Evolutionary conservation across 1,140 invertebrate genomes (phyloP), one percentile per base, ranked within the genome.

Genomic region (Drosophila leontia): DNA sequence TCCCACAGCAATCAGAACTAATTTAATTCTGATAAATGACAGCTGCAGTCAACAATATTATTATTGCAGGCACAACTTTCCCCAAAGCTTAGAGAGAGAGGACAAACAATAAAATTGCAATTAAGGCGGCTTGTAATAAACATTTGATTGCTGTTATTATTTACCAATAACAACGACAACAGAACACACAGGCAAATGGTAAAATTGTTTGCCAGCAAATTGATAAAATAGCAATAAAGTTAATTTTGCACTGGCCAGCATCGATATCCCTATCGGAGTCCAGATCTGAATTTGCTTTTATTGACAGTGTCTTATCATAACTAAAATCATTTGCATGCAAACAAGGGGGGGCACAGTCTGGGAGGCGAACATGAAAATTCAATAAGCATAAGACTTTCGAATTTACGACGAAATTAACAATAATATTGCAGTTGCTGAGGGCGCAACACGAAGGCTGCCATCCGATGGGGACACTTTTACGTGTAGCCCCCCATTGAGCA

Each of bases 321-420:
- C 80, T 77, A 82, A 87, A 83, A 80, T 82, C 71, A 85, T 86
- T 85, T 85, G 82, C 82, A 87, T 86, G 84, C 60, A 57, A 60
- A 62, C 19, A 41, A 26, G 57, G 72, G 37, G n/a, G 15, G 35
- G 32, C 45, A 15, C 23, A 15, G 23, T 26, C 45, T 13, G 64
- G 19, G 19, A 11, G 41, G 35, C 11, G 71, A 88, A 88, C 85
- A 90, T 90, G 85, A 90, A 90, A 90, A 90, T 90, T 90, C 85
- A 90, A 90, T 90, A 88, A 88, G 85, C 85, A 90, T 90, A 90
- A 90, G 85, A 90, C 83, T 90, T 82, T 90, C 85, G 78, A 90
- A 90, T 90, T 90, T 90, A 90, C 85, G 85, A 90, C 62, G 85
- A 90, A 82, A 90, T 90, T 90, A 90, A 90, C 81, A 85, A 90